phyloP scores from a whole-genome alignment of 1,140 invertebrate species.

The Mylabris phalerata region DNA sequence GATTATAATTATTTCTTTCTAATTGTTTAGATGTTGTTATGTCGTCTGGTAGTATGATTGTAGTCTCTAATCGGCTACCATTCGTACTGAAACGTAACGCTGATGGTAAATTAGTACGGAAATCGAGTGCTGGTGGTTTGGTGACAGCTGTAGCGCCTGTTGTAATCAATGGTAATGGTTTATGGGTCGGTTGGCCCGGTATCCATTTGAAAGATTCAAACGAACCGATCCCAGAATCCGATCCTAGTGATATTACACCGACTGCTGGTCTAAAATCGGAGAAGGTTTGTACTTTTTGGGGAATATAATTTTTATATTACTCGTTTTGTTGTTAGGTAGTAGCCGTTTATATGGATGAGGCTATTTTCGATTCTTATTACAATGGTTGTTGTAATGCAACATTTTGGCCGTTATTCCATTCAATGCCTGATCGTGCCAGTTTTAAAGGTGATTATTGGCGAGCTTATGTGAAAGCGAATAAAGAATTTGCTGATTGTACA shows the following conservation, averaged over 20 bases:
- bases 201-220: constrained; percentile 67
- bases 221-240: constrained; percentile 74
- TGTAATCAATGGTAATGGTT: constrained; percentile 71
- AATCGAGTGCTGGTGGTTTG: constrained; percentile 79
- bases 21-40: constrained; percentile 38
- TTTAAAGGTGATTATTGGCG: constrained; percentile 67
- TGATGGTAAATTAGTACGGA: constrained; percentile 64
- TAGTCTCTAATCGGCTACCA: constrained; percentile 82
- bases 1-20: not conserved
- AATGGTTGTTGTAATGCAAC: constrained; percentile 89
- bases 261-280: constrained; percentile 74
- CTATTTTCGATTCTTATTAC: constrained; percentile 77
- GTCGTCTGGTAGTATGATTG: constrained; percentile 68
- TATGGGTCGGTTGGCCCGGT: constrained; percentile 88
- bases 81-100: constrained; percentile 73
- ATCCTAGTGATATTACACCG: constrained; percentile 74
- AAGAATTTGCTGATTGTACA: constrained; percentile 74
- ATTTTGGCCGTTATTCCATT: constrained; percentile 88
- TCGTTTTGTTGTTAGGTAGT: constrained; percentile 54
- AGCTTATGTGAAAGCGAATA: constrained; percentile 73
- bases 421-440: constrained; percentile 69
- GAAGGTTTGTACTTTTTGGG: constrained; percentile 50
- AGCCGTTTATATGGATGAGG: constrained; percentile 66
- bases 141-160: constrained; percentile 87
- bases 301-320: not conserved